A percentile compares a stretch with the other conserved stretches of the same genome.
phyloP scores from a whole-genome alignment of 2,797 vertebrate species.

The Pseudomugil gertrudae region DNA sequence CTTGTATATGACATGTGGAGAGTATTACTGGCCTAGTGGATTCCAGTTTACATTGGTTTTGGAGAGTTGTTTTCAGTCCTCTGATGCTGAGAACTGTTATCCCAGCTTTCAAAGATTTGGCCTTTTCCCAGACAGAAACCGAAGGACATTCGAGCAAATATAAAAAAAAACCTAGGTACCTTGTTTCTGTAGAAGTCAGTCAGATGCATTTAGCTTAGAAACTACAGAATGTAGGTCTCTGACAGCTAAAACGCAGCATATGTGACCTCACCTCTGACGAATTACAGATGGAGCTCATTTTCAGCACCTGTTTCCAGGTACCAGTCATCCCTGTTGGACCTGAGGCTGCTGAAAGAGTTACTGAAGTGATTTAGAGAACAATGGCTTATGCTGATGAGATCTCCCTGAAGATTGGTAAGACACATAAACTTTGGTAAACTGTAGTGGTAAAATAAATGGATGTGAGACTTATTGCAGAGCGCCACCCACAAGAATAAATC shows the following conservation, averaged over 20 bases:
- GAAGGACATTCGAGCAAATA: slow-evolving; percentile 16
- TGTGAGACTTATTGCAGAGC: neutral
- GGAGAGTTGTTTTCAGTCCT: slow-evolving; percentile 51
- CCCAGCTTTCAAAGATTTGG: slow-evolving; percentile 59
- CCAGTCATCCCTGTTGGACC: slow-evolving; percentile 8
- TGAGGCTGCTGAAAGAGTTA: slow-evolving; percentile 6
- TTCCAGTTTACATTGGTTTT: slow-evolving; percentile 60
- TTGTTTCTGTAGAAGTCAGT: slow-evolving; percentile 3
- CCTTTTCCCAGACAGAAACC: slow-evolving; percentile 42
- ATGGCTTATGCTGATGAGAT: slow-evolving; percentile 4
- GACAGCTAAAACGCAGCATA: neutral
- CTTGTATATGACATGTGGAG: slow-evolving; percentile 61
- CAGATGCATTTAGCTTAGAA: slow-evolving; percentile 6
- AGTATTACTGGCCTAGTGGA: slow-evolving; percentile 60
- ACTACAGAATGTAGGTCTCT: neutral
- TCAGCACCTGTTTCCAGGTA: slow-evolving; percentile 27
- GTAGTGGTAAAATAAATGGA: neutral
- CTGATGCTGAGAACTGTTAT: slow-evolving; percentile 62
- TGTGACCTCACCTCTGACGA: neutral
- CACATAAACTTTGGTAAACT: neutral
- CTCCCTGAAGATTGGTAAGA: neutral
- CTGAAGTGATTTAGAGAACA: neutral
- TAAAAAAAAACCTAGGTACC: slow-evolving; percentile 21
- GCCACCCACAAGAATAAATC: neutral
- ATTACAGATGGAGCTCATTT: slow-evolving; percentile 2